A percentile compares a stretch with the other conserved stretches of the same genome.
Evolutionary conservation across 1,140 invertebrate genomes (phyloP).

Genomic region (Druon quercuslanigerum): DNA sequence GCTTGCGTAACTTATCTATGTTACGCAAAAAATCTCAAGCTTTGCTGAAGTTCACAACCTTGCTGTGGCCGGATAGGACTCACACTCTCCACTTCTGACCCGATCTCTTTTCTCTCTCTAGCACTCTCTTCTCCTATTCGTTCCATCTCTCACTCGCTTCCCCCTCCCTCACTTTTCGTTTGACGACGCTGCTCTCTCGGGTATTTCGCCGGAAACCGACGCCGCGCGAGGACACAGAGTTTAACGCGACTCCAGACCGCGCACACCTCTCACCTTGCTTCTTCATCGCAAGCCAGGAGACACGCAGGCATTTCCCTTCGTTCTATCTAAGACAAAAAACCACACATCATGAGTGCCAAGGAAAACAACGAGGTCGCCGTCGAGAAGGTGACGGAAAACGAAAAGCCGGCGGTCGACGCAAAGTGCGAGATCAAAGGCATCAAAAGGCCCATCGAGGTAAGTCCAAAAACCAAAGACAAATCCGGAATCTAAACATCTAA

Average conservation of each 20-base stretch:
- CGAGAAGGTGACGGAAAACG: slow-evolving; percentile 86
- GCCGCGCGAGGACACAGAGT: slow-evolving; percentile 67
- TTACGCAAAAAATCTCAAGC: too few species aligned
- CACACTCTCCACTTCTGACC: neutral
- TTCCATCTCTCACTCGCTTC: slow-evolving; percentile 36
- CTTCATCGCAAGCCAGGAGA: slow-evolving; percentile 32
- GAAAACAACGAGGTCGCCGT: slow-evolving; percentile 90
- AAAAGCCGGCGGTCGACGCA: slow-evolving; percentile 81
- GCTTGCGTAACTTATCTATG: too few species aligned
- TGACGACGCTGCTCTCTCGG: slow-evolving; percentile 71
- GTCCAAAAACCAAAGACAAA: slow-evolving; percentile 62
- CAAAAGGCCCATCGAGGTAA: slow-evolving; percentile 91
- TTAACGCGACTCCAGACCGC: slow-evolving; percentile 46
- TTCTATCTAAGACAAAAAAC: slow-evolving; percentile 35
- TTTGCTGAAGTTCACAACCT: too few species aligned
- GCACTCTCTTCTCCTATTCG: slow-evolving; percentile 12
- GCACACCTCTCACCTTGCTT: slow-evolving; percentile 38
- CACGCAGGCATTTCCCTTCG: slow-evolving; percentile 48
- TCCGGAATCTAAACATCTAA: slow-evolving; percentile 30
- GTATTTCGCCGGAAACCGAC: slow-evolving; percentile 75
- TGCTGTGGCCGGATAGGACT: neutral
- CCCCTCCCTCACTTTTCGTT: slow-evolving; percentile 54
- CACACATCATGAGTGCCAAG: slow-evolving; percentile 84
- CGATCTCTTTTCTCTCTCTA: neutral
- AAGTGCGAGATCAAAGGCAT: slow-evolving; percentile 90